These are phyloP conservation scores for Limonius californicus DNA, from an alignment of 1,140 invertebrate genomes.

Conservation along the genomic window DNA sequence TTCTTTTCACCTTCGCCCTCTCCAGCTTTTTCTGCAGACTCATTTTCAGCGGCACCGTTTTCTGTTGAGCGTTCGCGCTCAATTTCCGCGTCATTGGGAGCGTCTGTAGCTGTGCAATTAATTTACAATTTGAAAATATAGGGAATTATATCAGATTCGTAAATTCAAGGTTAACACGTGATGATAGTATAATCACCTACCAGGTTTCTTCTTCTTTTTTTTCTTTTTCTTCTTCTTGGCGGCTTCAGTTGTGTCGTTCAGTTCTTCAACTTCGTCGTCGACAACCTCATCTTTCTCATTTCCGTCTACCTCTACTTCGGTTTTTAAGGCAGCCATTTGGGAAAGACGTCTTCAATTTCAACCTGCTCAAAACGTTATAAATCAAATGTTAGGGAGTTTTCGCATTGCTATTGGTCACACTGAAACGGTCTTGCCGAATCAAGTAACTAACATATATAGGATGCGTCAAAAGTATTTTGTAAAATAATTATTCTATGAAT, in stretches of 20 bases:
- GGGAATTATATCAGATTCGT: too few species aligned
- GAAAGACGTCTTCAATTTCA: too few species aligned
- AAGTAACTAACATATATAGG: too few species aligned
- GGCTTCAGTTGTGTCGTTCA: conserved; percentile 43
- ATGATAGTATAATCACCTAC: conserved; percentile 40
- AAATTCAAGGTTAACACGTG: too few species aligned
- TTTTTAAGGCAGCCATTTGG: conserved; percentile 45
- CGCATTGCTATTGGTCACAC: too few species aligned
- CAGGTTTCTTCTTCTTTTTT: conserved; percentile 52
- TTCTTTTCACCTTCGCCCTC: conserved; percentile 58
- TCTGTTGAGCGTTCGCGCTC: not conserved
- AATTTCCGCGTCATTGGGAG: conserved; percentile 20
- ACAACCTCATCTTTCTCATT: conserved; percentile 40
- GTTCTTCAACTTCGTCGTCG: conserved; percentile 37
- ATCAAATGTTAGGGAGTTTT: too few species aligned
- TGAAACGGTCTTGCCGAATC: too few species aligned
- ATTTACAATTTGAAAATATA: too few species aligned
- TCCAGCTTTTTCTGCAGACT: conserved; percentile 39
- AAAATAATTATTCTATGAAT: too few species aligned
- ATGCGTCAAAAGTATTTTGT: too few species aligned
- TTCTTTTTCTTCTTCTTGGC: conserved; percentile 64
- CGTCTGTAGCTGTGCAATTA: conserved; percentile 7
- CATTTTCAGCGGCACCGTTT: conserved; percentile 17
- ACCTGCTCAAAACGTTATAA: too few species aligned
- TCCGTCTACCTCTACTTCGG: conserved; percentile 37